A percentile compares a stretch with the other conserved stretches of the same genome.
Conservation (phyloP, 2,888 invertebrate species). For the Hypomecis punctinalis region DNA sequence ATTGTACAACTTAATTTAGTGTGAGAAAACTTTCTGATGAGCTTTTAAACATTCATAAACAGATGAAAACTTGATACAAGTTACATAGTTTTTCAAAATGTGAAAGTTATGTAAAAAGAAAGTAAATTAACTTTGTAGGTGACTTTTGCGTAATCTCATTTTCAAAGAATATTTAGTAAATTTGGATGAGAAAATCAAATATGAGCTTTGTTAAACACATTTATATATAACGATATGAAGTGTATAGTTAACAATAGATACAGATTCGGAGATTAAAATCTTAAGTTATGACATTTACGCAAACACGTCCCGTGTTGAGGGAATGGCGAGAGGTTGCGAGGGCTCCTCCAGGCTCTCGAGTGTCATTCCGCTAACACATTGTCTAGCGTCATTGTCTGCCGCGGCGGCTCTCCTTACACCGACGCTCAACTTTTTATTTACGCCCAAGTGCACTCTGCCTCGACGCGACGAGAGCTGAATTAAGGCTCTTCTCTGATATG, state of each 20-base stretch:
- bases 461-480: constrained; percentile 76
- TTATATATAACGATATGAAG: no score
- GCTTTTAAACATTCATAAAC: constrained; percentile 6
- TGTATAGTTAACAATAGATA: no score
- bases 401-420: constrained; percentile 72
- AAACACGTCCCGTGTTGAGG: constrained; percentile 15
- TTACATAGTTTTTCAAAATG: not conserved
- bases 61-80: not conserved
- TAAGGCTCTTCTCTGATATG: constrained; percentile 82
- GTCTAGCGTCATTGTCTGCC: constrained; percentile 80
- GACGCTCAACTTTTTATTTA: constrained; percentile 83
- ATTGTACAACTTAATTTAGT: constrained; percentile 16
- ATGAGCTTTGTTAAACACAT: no score
- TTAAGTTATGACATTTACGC: constrained; percentile 19
- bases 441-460: constrained; percentile 82
- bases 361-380: constrained; percentile 79
- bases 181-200: no score
- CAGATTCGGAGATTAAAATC: not conserved
- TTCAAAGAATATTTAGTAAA: not conserved
- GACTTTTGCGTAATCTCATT: not conserved
- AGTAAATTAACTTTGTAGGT: not conserved
- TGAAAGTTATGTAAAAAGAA: not conserved
- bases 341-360: constrained; percentile 71
- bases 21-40: constrained; percentile 8
- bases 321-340: constrained; percentile 59